Percentiles rank a stretch among this genome's conserved stretches.
Conservation (phyloP, 2,888 invertebrate species). For the Eristalis tenax region DNA sequence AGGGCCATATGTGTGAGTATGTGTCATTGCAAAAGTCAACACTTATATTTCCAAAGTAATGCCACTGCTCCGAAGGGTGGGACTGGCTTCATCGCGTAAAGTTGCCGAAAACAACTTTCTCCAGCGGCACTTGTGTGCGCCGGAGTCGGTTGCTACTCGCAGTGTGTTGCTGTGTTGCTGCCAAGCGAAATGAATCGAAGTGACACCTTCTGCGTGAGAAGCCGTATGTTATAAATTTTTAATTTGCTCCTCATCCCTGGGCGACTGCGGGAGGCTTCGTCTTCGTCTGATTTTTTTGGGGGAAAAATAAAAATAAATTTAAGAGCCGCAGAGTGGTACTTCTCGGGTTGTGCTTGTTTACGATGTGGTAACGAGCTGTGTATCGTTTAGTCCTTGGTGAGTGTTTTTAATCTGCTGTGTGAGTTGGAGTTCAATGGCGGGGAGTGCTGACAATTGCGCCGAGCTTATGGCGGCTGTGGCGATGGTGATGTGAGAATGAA, state of each 20-base stretch:
- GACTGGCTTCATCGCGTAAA: constrained; percentile 26
- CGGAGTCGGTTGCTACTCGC: background rate
- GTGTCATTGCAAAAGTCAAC: constrained; percentile 12
- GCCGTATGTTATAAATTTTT: constrained; percentile 36
- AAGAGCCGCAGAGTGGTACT: background rate
- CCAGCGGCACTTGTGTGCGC: background rate
- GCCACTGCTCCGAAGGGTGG: background rate
- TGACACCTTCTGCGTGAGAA: constrained; percentile 48
- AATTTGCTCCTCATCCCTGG: constrained; percentile 33
- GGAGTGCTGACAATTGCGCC: too few species aligned
- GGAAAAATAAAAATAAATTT: background rate
- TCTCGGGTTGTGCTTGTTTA: background rate
- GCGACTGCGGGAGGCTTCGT: background rate
- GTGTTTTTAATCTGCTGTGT: background rate
- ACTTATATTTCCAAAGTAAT: constrained; percentile 31
- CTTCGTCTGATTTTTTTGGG: background rate
- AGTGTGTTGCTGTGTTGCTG: background rate
- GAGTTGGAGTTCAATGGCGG: background rate
- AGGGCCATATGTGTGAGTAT: background rate
- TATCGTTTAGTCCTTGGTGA: background rate
- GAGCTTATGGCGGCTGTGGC: background rate
- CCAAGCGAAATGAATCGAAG: constrained; percentile 41
- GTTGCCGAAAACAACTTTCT: constrained; percentile 34
- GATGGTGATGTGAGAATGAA: background rate
- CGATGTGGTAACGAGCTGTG: background rate